Evolutionary conservation across 2,888 invertebrate species (phyloP), one percentile per base, ranked within the genome.

Genomic region (Hyles lineata): DNA sequence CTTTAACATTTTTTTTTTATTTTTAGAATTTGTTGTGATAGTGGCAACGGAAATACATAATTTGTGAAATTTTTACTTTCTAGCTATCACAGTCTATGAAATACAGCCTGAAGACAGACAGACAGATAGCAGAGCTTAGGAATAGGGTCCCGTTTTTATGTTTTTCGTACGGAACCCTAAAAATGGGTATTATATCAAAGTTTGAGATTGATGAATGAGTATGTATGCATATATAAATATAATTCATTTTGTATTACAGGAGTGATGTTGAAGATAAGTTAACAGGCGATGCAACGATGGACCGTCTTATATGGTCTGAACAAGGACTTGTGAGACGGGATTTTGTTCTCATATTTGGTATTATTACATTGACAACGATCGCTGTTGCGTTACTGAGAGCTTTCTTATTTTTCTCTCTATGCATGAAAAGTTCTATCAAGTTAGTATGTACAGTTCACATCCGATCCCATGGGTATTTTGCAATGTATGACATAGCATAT

Each of bases 391-490:
- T 97, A 70, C 83, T 95, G 17, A 89, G 97, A 80, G 96, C 97
- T 0, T 93, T 96, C 79, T 85, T 96, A 70, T 97, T 96, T 85
- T 97, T 97, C 84, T 94, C 95, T 60, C 83, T 96, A 52, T 96
- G 96, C 77, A 96, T 97, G 95, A 91, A 92, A 70, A 96, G 97
- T 32, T 97, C 97, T 0, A 95, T 96, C 76, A 95, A 91, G 94
- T 93, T 59, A 85, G 88, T 83, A 79, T 67, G 50, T 29, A 35
- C 21, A 17, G 15, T 9, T 15, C 19, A 69, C 25, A 21, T 11
- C 71, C 73, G 59, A 29, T 17, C 35, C 1, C 35, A 15, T 1
- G 3, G 15, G 32, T 55, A 21, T 35, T 25, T 23, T 11, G 19
- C 21, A 7, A 0, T 17, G 9, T 32, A 52, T 58, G 1, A 55